phyloP scores from a whole-genome alignment of 1,140 invertebrate genomes.

The Schlechtendalia chinensis region DNA sequence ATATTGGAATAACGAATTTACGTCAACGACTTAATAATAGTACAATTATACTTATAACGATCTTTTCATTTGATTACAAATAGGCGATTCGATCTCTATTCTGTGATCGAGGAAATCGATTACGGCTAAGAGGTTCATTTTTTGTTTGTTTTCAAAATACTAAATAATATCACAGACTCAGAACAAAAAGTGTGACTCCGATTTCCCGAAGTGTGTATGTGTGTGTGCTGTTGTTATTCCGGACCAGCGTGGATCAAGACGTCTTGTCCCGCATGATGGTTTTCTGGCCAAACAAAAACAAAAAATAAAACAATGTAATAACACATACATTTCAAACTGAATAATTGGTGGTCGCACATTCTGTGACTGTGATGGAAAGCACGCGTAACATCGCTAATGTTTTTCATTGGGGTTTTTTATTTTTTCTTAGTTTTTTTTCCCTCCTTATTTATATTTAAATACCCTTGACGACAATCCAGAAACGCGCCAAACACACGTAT shows the following conservation, averaged over 20 bases:
- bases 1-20: slow-evolving; percentile 48
- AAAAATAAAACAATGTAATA: slow-evolving; percentile 29
- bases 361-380: background rate
- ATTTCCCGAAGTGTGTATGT: slow-evolving; percentile 46
- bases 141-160: slow-evolving; percentile 38
- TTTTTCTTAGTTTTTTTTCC: background rate
- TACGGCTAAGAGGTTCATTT: slow-evolving; percentile 41
- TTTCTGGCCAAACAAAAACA: slow-evolving; percentile 21
- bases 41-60: slow-evolving; percentile 42
- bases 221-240: slow-evolving; percentile 44
- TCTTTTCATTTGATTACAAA: slow-evolving; percentile 50
- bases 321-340: slow-evolving; percentile 8
- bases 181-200: slow-evolving; percentile 37
- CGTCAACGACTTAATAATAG: slow-evolving; percentile 28
- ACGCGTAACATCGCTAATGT: background rate
- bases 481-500: background rate
- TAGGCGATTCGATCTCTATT: slow-evolving; percentile 48
- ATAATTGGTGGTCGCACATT: background rate
- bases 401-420: background rate
- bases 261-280: slow-evolving; percentile 46
- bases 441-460: slow-evolving; percentile 26
- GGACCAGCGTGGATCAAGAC: slow-evolving; percentile 42
- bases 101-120: slow-evolving; percentile 47
- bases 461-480: slow-evolving; percentile 17
- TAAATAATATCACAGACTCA: slow-evolving; percentile 48